Evolutionary conservation across 2,797 vertebrate genomes (phyloP).

Genomic region (Notolabrus celidotus): DNA sequence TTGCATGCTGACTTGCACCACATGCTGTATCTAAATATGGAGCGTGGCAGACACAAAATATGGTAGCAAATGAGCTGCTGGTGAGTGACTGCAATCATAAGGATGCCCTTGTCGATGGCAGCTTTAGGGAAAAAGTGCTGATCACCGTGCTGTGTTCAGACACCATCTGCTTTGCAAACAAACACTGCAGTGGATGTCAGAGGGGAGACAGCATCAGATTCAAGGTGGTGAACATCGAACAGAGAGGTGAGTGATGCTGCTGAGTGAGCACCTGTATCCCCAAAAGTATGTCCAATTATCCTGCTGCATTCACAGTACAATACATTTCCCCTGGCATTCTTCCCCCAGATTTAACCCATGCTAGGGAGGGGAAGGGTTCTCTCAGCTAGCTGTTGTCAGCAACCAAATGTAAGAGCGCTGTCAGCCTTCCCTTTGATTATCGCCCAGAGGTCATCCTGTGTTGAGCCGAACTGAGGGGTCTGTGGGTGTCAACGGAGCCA

Average conservation of each 20-base stretch:
- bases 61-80: constrained; percentile 36
- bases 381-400: constrained; percentile 66
- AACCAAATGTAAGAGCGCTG: constrained; percentile 56
- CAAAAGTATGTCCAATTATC: constrained; percentile 71
- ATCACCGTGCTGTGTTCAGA: constrained; percentile 52
- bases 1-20: constrained; percentile 36
- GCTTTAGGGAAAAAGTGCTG: constrained; percentile 65
- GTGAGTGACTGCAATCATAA: constrained; percentile 59
- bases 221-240: constrained; percentile 55
- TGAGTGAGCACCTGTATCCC: constrained; percentile 67
- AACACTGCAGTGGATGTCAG: constrained; percentile 56
- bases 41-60: constrained; percentile 21
- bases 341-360: constrained; percentile 54
- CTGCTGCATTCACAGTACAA: constrained; percentile 28
- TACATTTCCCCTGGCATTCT: constrained; percentile 26
- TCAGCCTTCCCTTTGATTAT: constrained; percentile 76
- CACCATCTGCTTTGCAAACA: constrained; percentile 69
- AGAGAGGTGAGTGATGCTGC: constrained; percentile 59
- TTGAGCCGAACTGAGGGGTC: constrained; percentile 56
- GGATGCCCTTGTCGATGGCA: constrained; percentile 60
- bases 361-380: constrained; percentile 11
- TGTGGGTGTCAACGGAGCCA: constrained; percentile 35
- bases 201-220: constrained; percentile 55
- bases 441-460: constrained; percentile 68
- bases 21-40: constrained; percentile 23